A percentile compares a stretch with the other conserved stretches of the same genome.
These are phyloP conservation scores for Apeltes quadracus DNA, from an alignment of 2,113 vertebrate genomes.

Conservation along the genomic window DNA sequence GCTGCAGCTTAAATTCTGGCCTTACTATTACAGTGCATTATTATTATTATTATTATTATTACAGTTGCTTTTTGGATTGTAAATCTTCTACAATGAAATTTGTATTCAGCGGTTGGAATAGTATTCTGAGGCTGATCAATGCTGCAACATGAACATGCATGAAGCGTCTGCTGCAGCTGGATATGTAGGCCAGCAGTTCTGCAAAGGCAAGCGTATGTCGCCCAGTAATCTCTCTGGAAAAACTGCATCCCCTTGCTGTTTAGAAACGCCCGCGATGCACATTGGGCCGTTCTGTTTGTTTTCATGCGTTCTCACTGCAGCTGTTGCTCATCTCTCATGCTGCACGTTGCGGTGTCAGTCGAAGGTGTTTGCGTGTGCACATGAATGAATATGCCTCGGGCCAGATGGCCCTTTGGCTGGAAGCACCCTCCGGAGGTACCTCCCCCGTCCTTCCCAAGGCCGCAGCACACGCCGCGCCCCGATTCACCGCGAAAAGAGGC, in stretches of 20 bases:
- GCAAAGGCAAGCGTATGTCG: slow-evolving; percentile 30
- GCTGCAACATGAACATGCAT: neutral
- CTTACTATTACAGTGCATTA: too few species aligned
- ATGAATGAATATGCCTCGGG: slow-evolving; percentile 31
- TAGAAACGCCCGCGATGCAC: neutral
- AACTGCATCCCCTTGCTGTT: slow-evolving; percentile 7
- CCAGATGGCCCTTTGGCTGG: slow-evolving; percentile 56
- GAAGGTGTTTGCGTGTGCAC: slow-evolving; percentile 27
- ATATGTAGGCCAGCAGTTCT: slow-evolving; percentile 33
- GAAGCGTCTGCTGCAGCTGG: slow-evolving; percentile 10
- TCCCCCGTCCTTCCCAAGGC: slow-evolving; percentile 45
- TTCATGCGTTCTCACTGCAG: slow-evolving; percentile 33
- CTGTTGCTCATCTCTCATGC: slow-evolving; percentile 1
- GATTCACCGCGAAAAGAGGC: slow-evolving; percentile 35
- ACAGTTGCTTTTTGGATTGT: neutral
- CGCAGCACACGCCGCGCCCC: slow-evolving; percentile 60
- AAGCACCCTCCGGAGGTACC: slow-evolving; percentile 57
- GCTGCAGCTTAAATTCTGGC: too few species aligned
- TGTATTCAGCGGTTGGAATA: neutral
- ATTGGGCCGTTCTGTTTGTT: slow-evolving; percentile 9
- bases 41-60: too few species aligned
- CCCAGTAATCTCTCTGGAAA: slow-evolving; percentile 23
- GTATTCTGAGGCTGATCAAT: neutral
- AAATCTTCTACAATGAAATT: neutral
- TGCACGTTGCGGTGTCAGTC: slow-evolving; percentile 10